These are phyloP conservation scores for Hipposideros larvatus DNA, from an alignment of 2,797 vertebrate genomes.

Conservation along the genomic window DNA sequence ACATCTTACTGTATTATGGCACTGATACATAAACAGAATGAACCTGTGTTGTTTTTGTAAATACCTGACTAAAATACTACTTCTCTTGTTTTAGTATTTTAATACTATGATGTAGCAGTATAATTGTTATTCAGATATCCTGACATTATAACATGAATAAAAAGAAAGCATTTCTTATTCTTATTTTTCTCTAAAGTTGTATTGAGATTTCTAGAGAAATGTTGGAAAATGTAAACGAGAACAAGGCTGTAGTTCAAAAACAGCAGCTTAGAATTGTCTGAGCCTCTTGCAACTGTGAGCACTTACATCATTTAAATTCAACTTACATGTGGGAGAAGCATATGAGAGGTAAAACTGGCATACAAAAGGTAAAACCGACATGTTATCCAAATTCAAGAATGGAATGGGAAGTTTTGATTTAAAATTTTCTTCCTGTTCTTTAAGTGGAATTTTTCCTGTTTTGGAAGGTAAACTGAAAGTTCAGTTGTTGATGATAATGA, in stretches of 20 bases:
- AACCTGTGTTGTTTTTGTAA: constrained; percentile 13
- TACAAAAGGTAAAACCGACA: background rate
- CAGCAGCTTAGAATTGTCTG: constrained; percentile 32
- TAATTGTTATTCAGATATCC: constrained; percentile 14
- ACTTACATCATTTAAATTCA: constrained; percentile 8
- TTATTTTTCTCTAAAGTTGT: constrained; percentile 56
- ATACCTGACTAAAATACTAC: background rate
- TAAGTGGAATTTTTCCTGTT: background rate
- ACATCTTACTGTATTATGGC: background rate
- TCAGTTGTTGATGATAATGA: constrained; percentile 31
- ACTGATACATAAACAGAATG: background rate
- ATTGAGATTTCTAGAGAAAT: constrained; percentile 47
- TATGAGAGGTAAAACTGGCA: background rate
- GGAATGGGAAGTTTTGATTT: background rate
- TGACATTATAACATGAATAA: background rate
- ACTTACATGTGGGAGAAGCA: background rate
- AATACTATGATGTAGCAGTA: background rate
- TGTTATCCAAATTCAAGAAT: constrained; percentile 18
- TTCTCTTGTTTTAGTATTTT: background rate
- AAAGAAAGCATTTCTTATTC: background rate
- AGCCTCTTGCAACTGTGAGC: background rate
- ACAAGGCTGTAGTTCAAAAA: background rate
- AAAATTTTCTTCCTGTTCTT: background rate
- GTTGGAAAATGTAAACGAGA: constrained; percentile 40
- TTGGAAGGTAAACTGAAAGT: constrained; percentile 11